Percentiles rank a stretch among this genome's conserved stretches.
Evolutionary conservation across 2,113 vertebrate genomes (phyloP).

Genomic region (Choloepus hoffmanni): DNA sequence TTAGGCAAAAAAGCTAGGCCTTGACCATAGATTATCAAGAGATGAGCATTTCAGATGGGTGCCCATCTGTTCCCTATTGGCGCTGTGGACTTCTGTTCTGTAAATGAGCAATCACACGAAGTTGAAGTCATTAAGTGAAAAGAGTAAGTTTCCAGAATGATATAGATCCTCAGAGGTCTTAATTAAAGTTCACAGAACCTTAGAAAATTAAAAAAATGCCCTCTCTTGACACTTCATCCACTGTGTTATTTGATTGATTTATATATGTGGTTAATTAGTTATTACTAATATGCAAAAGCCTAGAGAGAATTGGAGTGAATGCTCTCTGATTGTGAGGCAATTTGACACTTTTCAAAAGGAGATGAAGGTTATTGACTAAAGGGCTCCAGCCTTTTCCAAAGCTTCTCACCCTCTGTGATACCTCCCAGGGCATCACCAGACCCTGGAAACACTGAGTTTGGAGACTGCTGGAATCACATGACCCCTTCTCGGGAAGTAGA

Average conservation of each 20-base stretch:
- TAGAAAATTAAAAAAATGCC: constrained; percentile 68
- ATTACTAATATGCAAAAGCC: neutral
- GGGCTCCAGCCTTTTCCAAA: neutral
- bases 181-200: constrained; percentile 72
- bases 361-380: neutral
- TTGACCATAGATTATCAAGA: neutral
- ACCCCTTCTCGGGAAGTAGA: neutral
- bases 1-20: neutral
- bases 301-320: neutral
- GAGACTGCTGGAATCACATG: neutral
- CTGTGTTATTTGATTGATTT: constrained; percentile 56
- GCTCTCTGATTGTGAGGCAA: neutral
- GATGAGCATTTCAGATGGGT: constrained; percentile 34
- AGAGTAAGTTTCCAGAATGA: constrained; percentile 28
- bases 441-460: neutral
- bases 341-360: neutral
- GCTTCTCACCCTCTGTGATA: neutral
- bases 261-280: constrained; percentile 56
- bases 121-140: constrained; percentile 68
- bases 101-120: constrained; percentile 32
- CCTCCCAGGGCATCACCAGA: neutral
- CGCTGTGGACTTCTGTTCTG: neutral
- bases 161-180: constrained; percentile 68
- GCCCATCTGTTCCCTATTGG: neutral
- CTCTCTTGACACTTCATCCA: constrained; percentile 55